These are phyloP conservation scores for Drosophila jambulina DNA, from an alignment of 1,140 invertebrate species.

Conservation along the genomic window DNA sequence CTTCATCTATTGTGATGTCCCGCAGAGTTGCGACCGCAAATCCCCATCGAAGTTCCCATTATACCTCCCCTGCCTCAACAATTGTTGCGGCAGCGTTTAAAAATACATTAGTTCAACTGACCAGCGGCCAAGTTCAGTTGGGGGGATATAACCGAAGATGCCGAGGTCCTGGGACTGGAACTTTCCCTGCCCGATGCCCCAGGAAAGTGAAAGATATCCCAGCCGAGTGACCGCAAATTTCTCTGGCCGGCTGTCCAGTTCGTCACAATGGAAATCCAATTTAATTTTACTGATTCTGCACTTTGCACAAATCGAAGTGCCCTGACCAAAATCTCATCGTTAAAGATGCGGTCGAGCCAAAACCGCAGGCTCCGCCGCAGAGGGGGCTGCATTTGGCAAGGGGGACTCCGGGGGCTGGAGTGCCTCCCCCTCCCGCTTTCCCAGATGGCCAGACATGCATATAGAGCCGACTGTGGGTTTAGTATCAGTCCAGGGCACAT, in stretches of 20 bases:
- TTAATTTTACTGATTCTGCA: slow-evolving; percentile 82
- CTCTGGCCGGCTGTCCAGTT: slow-evolving; percentile 66
- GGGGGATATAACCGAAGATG: slow-evolving; percentile 4
- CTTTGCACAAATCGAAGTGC: slow-evolving; percentile 77
- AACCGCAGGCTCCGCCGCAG: slow-evolving; percentile 51
- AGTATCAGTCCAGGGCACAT: slow-evolving; percentile 50
- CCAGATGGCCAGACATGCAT: slow-evolving; percentile 39
- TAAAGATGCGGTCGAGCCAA: slow-evolving; percentile 52
- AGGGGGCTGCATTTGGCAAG: slow-evolving; percentile 37
- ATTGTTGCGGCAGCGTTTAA: slow-evolving; percentile 60
- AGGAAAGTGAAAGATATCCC: slow-evolving; percentile 50
- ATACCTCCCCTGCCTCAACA: slow-evolving; percentile 19
- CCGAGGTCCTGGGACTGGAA: slow-evolving; percentile 1
- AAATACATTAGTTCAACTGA: slow-evolving; percentile 71
- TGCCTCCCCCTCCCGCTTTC: slow-evolving; percentile 1
- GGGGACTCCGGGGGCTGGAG: background rate
- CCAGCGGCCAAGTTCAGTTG: slow-evolving; percentile 35
- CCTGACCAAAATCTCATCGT: slow-evolving; percentile 64
- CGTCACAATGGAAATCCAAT: slow-evolving; percentile 82
- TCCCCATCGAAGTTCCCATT: slow-evolving; percentile 36
- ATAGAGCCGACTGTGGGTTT: slow-evolving; percentile 16
- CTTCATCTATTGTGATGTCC: slow-evolving; percentile 34
- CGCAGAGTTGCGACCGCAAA: slow-evolving; percentile 44
- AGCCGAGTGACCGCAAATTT: slow-evolving; percentile 46
- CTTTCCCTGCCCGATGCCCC: background rate